Conservation (phyloP, 2,888 invertebrate species). For the Diarsia rubi region DNA sequence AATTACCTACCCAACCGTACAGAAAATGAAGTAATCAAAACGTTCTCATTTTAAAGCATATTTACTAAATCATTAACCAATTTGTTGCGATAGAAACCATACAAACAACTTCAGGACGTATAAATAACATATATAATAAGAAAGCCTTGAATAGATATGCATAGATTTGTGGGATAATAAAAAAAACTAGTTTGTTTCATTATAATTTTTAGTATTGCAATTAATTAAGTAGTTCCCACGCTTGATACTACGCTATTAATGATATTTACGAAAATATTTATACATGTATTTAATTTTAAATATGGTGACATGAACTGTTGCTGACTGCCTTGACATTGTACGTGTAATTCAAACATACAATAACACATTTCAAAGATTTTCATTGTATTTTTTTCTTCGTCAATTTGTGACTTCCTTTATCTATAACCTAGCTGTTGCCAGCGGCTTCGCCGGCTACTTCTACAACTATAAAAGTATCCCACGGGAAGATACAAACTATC, state of each 20-base stretch:
- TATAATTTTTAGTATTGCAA: slow-evolving; percentile 56
- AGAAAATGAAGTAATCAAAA: slow-evolving; percentile 1
- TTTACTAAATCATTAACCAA: slow-evolving; percentile 45
- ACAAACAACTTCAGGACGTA: slow-evolving; percentile 54
- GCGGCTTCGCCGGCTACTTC: too few relatives aligned
- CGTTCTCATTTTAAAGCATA: not conserved
- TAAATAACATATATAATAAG: slow-evolving; percentile 48
- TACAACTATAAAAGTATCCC: too few relatives aligned
- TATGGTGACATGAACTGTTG: slow-evolving; percentile 26
- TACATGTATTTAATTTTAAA: slow-evolving; percentile 48
- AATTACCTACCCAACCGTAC: slow-evolving; percentile 1
- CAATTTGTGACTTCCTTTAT: not conserved
- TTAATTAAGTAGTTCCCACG: slow-evolving; percentile 76
- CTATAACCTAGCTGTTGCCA: too few relatives aligned
- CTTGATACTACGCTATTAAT: slow-evolving; percentile 58
- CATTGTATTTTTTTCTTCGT: not conserved
- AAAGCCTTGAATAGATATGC: slow-evolving; percentile 59
- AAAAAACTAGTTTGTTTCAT: slow-evolving; percentile 74
- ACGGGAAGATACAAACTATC: too few relatives aligned
- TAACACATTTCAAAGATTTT: not conserved
- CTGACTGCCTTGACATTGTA: slow-evolving; percentile 2
- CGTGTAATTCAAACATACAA: slow-evolving; percentile 4
- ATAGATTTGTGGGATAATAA: slow-evolving; percentile 60
- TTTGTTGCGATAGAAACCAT: slow-evolving; percentile 50
- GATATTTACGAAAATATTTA: slow-evolving; percentile 59